Conservation (phyloP, 2,888 invertebrate species). For the Lacanobia wlatinum region DNA sequence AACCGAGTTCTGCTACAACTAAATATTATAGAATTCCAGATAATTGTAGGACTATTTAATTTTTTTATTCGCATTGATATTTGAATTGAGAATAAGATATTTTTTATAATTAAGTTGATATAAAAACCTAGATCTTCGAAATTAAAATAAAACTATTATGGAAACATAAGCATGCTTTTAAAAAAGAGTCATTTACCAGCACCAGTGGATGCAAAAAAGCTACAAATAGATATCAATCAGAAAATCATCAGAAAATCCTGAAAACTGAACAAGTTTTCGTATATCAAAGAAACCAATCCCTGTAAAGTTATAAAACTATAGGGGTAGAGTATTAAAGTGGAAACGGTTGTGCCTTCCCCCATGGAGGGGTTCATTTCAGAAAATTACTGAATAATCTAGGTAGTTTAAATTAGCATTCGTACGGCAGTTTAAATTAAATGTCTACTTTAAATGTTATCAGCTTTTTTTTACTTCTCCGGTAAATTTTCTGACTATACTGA, state of each 20-base stretch:
- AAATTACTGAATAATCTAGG: slow-evolving; percentile 12
- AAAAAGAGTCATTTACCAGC: neutral
- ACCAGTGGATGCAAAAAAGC: neutral
- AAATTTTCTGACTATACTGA: neutral
- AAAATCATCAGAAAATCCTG: neutral
- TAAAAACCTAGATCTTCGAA: neutral
- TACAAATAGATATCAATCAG: neutral
- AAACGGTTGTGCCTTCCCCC: slow-evolving; percentile 26
- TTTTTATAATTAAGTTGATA: neutral
- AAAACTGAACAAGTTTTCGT: no score
- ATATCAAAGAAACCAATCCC: neutral
- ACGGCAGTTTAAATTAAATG: slow-evolving; percentile 5
- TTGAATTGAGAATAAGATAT: neutral
- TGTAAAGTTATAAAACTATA: neutral
- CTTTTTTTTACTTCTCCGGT: neutral
- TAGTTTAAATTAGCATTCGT: no score
- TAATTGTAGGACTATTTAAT: neutral
- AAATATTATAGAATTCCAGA: slow-evolving; percentile 11
- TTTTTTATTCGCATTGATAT: neutral
- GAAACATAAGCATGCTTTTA: neutral
- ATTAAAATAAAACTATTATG: neutral
- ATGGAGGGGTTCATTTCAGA: slow-evolving; percentile 22
- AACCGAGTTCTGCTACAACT: neutral
- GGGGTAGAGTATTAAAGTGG: neutral
- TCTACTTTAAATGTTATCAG: neutral